phyloP scores from a whole-genome alignment of 2,797 vertebrate genomes.

The Dryobates pubescens region DNA sequence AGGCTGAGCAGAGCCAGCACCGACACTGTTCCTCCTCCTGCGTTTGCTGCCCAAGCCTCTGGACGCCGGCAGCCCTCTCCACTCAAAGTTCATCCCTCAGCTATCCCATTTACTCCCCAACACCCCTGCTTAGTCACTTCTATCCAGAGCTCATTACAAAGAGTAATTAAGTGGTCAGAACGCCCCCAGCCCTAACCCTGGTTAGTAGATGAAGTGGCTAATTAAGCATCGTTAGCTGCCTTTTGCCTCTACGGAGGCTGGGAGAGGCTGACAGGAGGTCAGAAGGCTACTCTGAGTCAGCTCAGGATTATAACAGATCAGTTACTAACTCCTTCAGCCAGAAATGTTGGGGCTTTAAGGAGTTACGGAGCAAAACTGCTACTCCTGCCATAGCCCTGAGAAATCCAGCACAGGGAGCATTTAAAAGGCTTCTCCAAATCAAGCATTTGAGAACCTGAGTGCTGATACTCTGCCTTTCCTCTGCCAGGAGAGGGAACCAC shows the following conservation, averaged over 20 bases:
- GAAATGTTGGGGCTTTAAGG: not conserved
- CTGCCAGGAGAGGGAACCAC: not conserved
- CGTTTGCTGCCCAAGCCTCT: not conserved
- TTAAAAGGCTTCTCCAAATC: not conserved
- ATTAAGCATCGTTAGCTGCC: slow-evolving; percentile 32
- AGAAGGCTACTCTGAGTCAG: not conserved
- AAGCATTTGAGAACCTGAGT: not conserved
- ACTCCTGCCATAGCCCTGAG: not conserved
- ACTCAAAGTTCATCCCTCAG: not conserved
- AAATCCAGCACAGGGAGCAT: not conserved
- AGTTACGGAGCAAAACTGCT: not conserved
- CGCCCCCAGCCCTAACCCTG: slow-evolving; percentile 6
- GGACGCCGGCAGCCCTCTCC: fast-evolving
- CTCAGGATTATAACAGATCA: not conserved
- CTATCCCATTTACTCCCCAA: not conserved
- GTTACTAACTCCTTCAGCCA: not conserved
- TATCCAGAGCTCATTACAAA: slow-evolving; percentile 55
- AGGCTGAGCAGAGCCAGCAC: not conserved
- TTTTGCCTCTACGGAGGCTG: slow-evolving; percentile 46
- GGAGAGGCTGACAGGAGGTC: slow-evolving; percentile 18
- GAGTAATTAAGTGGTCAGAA: slow-evolving; percentile 41
- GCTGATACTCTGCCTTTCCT: not conserved
- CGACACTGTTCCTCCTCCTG: not conserved
- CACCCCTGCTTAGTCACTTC: not conserved
- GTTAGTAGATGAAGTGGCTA: slow-evolving; percentile 52